Percentiles rank a stretch among this genome's conserved stretches.
Conservation (phyloP, 2,888 invertebrate species). For the Tyria jacobaeae region DNA sequence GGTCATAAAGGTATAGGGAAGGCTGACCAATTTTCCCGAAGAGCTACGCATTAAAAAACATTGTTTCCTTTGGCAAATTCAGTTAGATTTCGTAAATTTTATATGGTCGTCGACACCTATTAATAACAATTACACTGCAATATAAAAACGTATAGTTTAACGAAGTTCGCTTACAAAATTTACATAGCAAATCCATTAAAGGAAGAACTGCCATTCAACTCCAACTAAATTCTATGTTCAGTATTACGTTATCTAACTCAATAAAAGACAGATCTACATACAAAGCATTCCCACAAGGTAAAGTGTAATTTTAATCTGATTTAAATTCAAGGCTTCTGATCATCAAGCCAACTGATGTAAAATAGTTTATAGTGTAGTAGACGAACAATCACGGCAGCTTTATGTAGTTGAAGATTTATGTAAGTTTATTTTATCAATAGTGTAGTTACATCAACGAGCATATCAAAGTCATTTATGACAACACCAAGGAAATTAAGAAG, state of each 20-base stretch:
- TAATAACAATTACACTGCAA: background rate
- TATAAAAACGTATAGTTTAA: background rate
- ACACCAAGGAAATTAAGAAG: no score
- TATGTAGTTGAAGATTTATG: background rate
- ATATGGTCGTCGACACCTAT: background rate
- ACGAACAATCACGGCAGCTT: background rate
- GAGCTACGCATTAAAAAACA: no score
- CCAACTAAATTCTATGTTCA: slow-evolving; percentile 1
- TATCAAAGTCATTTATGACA: no score
- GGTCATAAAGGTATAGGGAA: no score
- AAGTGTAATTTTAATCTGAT: slow-evolving; percentile 12
- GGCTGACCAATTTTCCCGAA: no score
- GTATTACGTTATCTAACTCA: slow-evolving; percentile 6
- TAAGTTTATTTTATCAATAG: no score
- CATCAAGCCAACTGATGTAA: slow-evolving; percentile 3
- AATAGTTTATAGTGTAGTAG: background rate
- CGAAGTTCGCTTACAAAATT: background rate
- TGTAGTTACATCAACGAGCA: background rate
- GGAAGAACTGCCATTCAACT: slow-evolving; percentile 13
- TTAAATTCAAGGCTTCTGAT: slow-evolving; percentile 9
- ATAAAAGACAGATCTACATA: slow-evolving; percentile 10
- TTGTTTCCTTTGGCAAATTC: no score
- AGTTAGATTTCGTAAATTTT: no score
- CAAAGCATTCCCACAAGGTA: slow-evolving; percentile 3
- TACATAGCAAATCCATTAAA: slow-evolving; percentile 15